Evolutionary conservation across 2,113 vertebrate genomes (phyloP).

Genomic region (Anguilla rostrata): DNA sequence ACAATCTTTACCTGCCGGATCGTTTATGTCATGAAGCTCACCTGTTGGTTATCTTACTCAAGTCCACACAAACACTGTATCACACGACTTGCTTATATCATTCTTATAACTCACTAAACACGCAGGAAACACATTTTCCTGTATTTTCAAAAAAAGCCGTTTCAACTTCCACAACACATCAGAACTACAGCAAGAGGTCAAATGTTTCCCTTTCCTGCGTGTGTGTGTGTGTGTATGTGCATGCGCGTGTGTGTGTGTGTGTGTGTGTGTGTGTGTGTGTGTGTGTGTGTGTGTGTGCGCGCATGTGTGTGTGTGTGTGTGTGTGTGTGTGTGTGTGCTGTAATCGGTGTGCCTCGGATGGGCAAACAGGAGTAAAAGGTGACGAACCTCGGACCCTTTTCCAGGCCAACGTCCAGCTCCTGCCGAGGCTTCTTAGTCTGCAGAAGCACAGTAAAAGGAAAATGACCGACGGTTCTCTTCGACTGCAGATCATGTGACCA

Average conservation of each 20-base stretch:
- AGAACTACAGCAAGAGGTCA: not conserved
- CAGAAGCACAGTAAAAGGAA: constrained; percentile 15
- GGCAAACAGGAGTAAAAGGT: not conserved
- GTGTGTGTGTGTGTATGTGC: not conserved
- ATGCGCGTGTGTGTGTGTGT: not conserved
- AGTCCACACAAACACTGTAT: too few relatives aligned
- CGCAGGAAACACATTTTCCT: not conserved
- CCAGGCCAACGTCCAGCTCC: constrained; percentile 51
- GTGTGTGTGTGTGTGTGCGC: too few relatives aligned
- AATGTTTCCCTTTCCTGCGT: not conserved
- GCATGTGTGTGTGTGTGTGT: not conserved
- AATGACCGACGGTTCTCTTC: not conserved
- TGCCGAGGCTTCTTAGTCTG: constrained; percentile 73
- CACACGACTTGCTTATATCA: too few relatives aligned
- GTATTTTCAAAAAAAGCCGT: too few relatives aligned
- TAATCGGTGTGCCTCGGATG: not conserved
- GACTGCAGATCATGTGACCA: not conserved
- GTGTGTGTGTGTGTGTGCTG: not conserved
- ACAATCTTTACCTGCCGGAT: too few relatives aligned
- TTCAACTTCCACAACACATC: too few relatives aligned
- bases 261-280: too few relatives aligned
- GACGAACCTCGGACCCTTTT: constrained; percentile 60
- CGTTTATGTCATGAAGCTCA: too few relatives aligned
- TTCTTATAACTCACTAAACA: not conserved
- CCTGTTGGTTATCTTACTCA: too few relatives aligned